A percentile compares a stretch with the other conserved stretches of the same genome.
phyloP scores from a whole-genome alignment of 1,140 invertebrate species.

The Brachionus plicatilis region DNA sequence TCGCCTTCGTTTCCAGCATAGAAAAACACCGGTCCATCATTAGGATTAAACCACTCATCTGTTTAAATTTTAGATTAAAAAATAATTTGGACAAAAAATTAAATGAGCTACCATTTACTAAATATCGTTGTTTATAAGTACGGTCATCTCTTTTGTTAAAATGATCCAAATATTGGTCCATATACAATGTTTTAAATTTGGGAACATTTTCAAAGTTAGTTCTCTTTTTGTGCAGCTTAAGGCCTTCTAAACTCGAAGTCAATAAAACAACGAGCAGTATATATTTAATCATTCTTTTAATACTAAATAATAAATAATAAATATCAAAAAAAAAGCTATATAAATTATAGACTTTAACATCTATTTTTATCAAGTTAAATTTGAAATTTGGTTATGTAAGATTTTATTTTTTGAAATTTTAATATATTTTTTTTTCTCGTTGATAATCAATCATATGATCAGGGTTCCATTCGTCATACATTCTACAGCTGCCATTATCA shows the following conservation, averaged over 20 bases:
- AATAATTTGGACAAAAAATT: background rate
- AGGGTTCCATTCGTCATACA: conserved; percentile 55
- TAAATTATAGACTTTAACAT: conserved; percentile 16
- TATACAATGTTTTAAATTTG: conserved; percentile 23
- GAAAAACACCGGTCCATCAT: conserved; percentile 76
- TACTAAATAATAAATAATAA: background rate
- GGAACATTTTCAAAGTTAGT: background rate
- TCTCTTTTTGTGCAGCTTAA: background rate
- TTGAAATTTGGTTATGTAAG: background rate
- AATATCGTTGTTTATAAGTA: conserved; percentile 16
- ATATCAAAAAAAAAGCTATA: background rate
- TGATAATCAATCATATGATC: conserved; percentile 50
- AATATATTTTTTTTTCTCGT: conserved; percentile 30
- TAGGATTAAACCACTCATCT: conserved; percentile 32
- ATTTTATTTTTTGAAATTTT: background rate
- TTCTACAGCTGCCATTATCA: conserved; percentile 51
- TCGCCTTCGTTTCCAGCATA: conserved; percentile 95
- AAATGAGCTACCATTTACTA: background rate
- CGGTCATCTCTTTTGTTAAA: conserved; percentile 38
- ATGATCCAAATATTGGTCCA: conserved; percentile 37
- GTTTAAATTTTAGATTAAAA: background rate
- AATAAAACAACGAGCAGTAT: background rate
- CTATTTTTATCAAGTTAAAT: background rate
- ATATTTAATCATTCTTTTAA: background rate
- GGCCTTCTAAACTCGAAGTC: background rate